Evolutionary conservation across 2,113 vertebrate species (phyloP).

Genomic region (Scortum barcoo): DNA sequence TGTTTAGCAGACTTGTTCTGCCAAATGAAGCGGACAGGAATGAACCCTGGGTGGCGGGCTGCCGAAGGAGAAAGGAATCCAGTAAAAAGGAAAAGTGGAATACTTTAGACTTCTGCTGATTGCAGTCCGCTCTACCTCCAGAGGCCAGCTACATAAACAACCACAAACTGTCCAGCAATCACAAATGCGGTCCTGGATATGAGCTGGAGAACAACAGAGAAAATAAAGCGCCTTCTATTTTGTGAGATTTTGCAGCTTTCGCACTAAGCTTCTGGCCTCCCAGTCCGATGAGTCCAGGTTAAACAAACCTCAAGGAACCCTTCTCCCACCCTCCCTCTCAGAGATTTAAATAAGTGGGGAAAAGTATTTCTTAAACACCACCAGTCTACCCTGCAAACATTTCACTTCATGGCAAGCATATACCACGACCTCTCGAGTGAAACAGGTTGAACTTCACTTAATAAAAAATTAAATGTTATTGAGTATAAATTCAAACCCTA

Average conservation of each 20-base stretch:
- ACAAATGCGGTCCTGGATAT: slow-evolving; percentile 44
- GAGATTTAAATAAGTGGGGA: slow-evolving; percentile 23
- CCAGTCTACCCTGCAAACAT: too few relatives aligned
- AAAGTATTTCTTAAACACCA: slow-evolving; percentile 11
- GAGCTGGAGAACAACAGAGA: slow-evolving; percentile 58
- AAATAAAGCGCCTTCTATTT: slow-evolving; percentile 44
- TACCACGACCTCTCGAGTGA: too few relatives aligned
- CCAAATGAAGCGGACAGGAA: slow-evolving; percentile 29
- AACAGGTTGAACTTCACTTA: too few relatives aligned
- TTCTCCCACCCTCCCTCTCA: too few relatives aligned
- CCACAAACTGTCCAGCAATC: slow-evolving; percentile 17
- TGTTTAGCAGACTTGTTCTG: slow-evolving; percentile 49
- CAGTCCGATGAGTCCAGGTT: slow-evolving; percentile 41
- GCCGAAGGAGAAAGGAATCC: slow-evolving; percentile 10
- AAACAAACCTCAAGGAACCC: slow-evolving; percentile 59
- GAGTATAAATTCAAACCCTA: too few relatives aligned
- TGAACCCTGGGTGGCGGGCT: slow-evolving; percentile 47
- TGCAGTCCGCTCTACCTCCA: slow-evolving; percentile 52
- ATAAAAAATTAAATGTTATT: too few relatives aligned
- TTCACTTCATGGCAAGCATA: too few relatives aligned
- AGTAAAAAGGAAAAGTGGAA: slow-evolving; percentile 20
- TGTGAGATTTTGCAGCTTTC: slow-evolving; percentile 38
- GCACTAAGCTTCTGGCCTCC: slow-evolving; percentile 29
- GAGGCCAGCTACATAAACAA: slow-evolving; percentile 60
- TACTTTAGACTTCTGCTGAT: slow-evolving; percentile 62